Evolutionary conservation across 1,140 invertebrate genomes (phyloP).

Genomic region (Berghia stephanieae): DNA sequence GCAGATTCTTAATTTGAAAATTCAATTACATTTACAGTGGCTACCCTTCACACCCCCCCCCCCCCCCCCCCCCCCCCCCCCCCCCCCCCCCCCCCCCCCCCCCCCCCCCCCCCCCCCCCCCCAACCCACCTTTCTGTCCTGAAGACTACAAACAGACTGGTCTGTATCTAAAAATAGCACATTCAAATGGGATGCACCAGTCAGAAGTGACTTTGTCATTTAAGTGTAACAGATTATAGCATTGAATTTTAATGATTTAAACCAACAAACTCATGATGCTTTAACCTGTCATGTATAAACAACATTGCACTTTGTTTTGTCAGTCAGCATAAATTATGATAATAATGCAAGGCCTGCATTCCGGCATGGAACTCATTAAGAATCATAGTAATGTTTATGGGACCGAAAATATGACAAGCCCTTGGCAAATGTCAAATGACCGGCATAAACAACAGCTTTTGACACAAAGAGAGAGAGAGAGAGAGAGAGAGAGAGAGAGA

Average conservation of each 20-base stretch:
- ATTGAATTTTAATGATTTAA: constrained; percentile 22
- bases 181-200: no score
- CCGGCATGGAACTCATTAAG: background rate
- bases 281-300: background rate
- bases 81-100: background rate
- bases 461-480: constrained; percentile 5
- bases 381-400: background rate
- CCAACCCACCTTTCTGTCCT: background rate
- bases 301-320: background rate
- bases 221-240: no score
- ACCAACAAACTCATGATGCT: constrained; percentile 3
- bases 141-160: constrained; percentile 10
- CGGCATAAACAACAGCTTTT: background rate
- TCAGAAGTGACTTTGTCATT: no score
- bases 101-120: background rate
- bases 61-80: background rate
- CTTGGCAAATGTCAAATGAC: background rate
- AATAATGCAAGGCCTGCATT: background rate
- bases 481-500: background rate
- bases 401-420: background rate
- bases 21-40: no score
- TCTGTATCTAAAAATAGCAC: no score
- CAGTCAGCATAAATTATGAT: background rate
- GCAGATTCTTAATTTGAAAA: no score
- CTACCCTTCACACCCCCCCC: background rate